These are phyloP conservation scores for Nematostella vectensis DNA, from an alignment of 92 coral and sea anemone species.

Conservation along the genomic window DNA sequence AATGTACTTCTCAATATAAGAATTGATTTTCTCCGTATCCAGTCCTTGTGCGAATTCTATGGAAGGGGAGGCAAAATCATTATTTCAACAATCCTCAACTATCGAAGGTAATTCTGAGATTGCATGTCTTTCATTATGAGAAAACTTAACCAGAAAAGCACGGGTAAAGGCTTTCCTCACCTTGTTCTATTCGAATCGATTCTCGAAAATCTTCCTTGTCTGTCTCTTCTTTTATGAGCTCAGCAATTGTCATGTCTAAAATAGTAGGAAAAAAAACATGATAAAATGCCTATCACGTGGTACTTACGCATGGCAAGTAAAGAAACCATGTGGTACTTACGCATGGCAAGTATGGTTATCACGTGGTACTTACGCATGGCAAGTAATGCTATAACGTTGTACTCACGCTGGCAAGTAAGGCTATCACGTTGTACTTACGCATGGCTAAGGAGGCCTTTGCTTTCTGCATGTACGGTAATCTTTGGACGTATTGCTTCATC, in stretches of 20 bases:
- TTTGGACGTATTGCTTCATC: conserved; percentile 95
- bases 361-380: too few relatives aligned
- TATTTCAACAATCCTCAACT: neutral
- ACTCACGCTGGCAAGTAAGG: too few relatives aligned
- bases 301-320: conserved; percentile 47
- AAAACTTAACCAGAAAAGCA: too few relatives aligned
- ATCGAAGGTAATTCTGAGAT: too few relatives aligned
- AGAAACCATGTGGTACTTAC: too few relatives aligned
- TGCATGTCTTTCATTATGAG: too few relatives aligned
- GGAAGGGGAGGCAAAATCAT: too few relatives aligned
- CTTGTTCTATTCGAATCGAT: conserved; percentile 80
- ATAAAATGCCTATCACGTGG: neutral
- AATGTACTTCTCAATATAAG: conserved; percentile 88
- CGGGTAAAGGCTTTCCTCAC: too few relatives aligned
- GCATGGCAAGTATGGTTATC: too few relatives aligned
- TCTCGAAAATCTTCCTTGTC: conserved; percentile 92
- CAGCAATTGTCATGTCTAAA: conserved; percentile 86
- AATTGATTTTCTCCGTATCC: conserved; percentile 89
- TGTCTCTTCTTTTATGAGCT: conserved; percentile 86
- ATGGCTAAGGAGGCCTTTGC: conserved; percentile 92
- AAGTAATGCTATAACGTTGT: too few relatives aligned
- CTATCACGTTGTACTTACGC: too few relatives aligned
- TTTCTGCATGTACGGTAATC: conserved; percentile 89
- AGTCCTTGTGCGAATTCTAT: conserved; percentile 84
- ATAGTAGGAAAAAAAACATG: neutral